These are phyloP conservation scores for Neogobius melanostomus DNA, from an alignment of 2,113 vertebrate species.

Conservation along the genomic window DNA sequence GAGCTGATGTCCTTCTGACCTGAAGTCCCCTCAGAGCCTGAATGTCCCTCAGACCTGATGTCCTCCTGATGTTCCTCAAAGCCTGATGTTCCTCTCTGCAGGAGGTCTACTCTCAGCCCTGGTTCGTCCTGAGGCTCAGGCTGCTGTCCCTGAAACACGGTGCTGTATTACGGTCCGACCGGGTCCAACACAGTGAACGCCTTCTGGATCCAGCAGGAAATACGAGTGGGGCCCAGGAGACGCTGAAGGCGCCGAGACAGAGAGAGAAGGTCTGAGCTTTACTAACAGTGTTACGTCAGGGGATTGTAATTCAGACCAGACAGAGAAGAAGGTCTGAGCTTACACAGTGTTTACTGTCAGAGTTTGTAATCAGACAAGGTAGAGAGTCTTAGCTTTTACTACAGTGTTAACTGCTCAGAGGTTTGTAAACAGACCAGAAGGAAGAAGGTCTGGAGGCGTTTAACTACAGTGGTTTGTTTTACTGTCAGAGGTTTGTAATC, in stretches of 20 bases:
- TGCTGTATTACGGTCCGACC: slow-evolving; percentile 91
- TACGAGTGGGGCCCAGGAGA: slow-evolving; percentile 64
- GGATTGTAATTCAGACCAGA: neutral
- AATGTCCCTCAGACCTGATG: no score
- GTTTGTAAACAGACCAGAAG: no score
- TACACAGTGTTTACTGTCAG: no score
- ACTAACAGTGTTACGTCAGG: no score
- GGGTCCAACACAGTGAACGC: slow-evolving; percentile 79
- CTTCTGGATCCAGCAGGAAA: slow-evolving; percentile 81
- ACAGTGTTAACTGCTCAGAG: no score
- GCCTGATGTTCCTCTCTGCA: slow-evolving; percentile 42
- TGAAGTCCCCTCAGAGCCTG: no score
- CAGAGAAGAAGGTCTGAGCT: slow-evolving; percentile 48
- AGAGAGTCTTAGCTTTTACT: no score
- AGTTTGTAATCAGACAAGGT: no score
- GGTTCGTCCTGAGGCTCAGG: slow-evolving; percentile 77
- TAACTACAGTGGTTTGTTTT: no score
- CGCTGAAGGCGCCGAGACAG: slow-evolving; percentile 45
- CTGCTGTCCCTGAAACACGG: slow-evolving; percentile 94
- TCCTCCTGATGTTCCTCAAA: neutral
- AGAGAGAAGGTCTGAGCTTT: slow-evolving; percentile 51
- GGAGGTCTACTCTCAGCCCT: slow-evolving; percentile 95
- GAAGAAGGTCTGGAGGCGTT: no score
- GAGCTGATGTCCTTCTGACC: no score
- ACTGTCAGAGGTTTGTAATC: no score